Base-by-base conservation (phyloP, 1,140 invertebrate genomes). In the Galleria mellonella region DNA sequence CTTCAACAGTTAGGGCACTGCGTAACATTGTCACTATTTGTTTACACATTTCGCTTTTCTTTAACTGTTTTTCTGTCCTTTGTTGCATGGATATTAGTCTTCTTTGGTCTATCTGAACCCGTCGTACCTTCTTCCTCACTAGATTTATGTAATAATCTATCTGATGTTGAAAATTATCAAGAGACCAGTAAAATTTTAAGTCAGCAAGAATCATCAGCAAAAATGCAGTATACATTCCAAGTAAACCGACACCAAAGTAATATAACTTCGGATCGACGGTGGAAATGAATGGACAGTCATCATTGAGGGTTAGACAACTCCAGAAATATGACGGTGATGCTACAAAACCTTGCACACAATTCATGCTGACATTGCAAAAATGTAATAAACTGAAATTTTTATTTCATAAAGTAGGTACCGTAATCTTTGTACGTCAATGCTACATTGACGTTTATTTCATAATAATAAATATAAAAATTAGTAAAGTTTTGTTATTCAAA, bases 281-380 rank as follows among this genome's bases (percentile, higher is more conserved):
- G 7, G 64, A 66, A 30, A 70, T 62, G 33, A 78, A 72, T 1
- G 75, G 67, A 43, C 74, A 83, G 9, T 72, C 62, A 8, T 81
- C 55, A 12, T 46, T 51, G 3, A 78, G 43, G 10, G 63, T 73
- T 13, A 83, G 7, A 32, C 73, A 83, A 23, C 31, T 61, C 78
- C 74, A 79, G 14, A 83, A 72, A 49, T 74, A 76, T 12, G 74
- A 75, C 12, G 57, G 48, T 1, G 64, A 61, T 14, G 36, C 11
- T n/a, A 27, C 38, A 42, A 39, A 40, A 32, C 29, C 30, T 39
- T 45, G 39, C 37, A 45, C 37, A 31, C 29, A 33, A 51, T 55
- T 57, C 70, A 75, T 78, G 17, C 17, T 23, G 17, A 23, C 17
- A 23, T 23, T 23, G 6, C 6, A 23, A 6, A 3, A 23, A 23